Evolutionary conservation across 2,113 vertebrate genomes (phyloP).

Genomic region (Ascaphus truei): DNA sequence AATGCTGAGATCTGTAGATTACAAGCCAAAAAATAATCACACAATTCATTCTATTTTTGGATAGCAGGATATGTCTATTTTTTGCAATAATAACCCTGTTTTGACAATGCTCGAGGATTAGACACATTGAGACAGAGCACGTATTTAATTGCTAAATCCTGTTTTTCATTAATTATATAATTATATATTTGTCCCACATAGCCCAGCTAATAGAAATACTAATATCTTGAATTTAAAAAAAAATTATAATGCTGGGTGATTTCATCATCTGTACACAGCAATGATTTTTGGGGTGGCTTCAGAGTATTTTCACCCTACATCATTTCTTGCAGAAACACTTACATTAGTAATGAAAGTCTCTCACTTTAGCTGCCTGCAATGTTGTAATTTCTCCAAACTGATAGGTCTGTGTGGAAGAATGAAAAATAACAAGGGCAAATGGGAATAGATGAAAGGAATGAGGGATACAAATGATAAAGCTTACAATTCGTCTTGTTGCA

Average conservation of each 20-base stretch:
- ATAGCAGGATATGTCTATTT: slow-evolving; percentile 1
- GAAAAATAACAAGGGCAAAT: neutral
- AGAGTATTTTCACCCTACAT: too few relatives aligned
- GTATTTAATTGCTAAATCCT: too few relatives aligned
- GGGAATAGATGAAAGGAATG: neutral
- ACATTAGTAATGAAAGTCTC: too few relatives aligned
- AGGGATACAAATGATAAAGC: neutral
- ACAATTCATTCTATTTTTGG: slow-evolving; percentile 25
- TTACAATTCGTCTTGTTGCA: neutral
- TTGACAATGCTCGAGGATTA: slow-evolving; percentile 9
- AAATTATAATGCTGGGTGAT: too few relatives aligned
- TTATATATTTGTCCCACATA: neutral
- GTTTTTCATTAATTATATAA: too few relatives aligned
- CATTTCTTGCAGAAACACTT: too few relatives aligned
- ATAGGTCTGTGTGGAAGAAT: neutral
- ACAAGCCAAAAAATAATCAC: slow-evolving; percentile 11
- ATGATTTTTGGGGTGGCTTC: too few relatives aligned
- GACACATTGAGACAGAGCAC: neutral
- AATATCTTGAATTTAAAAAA: too few relatives aligned
- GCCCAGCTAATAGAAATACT: neutral
- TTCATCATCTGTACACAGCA: too few relatives aligned
- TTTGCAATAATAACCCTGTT: slow-evolving; percentile 1
- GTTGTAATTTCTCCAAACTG: neutral
- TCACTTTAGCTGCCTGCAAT: too few relatives aligned
- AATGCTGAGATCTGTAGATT: slow-evolving; percentile 8